phyloP scores from a whole-genome alignment of 2,888 invertebrate species.

The Eledona agricola region DNA sequence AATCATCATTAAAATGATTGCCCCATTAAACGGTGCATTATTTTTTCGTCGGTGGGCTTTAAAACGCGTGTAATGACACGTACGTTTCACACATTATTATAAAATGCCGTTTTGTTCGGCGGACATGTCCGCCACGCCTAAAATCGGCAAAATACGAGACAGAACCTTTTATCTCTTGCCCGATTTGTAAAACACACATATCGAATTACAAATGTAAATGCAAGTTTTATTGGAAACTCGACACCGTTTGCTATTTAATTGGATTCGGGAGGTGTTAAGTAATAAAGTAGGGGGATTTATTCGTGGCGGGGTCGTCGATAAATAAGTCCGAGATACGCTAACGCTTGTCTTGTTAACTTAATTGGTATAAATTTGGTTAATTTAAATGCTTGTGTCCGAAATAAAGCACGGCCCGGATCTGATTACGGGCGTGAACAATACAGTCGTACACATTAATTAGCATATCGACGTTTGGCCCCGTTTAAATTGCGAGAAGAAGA shows the following conservation, averaged over 20 bases:
- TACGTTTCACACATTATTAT: conserved; percentile 42
- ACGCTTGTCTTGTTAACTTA: conserved; percentile 48
- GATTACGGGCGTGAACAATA: conserved; percentile 42
- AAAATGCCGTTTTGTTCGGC: conserved; percentile 36
- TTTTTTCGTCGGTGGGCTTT: conserved; percentile 2
- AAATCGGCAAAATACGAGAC: conserved; percentile 45
- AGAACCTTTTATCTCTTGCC: conserved; percentile 39
- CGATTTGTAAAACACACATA: conserved; percentile 42
- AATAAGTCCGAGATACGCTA: conserved; percentile 44
- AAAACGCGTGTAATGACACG: conserved; percentile 31
- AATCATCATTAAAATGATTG: conserved; percentile 45
- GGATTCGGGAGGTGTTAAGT: conserved; percentile 45
- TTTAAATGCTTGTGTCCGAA: conserved; percentile 44
- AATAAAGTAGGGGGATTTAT: conserved; percentile 46
- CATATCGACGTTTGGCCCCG: conserved; percentile 32
- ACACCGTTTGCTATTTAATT: conserved; percentile 44
- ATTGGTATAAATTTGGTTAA: conserved; percentile 49
- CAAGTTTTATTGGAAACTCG: conserved; percentile 41
- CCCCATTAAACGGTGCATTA: conserved; percentile 35
- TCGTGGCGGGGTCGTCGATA: conserved; percentile 36
- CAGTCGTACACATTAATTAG: conserved; percentile 35
- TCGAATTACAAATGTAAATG: conserved; percentile 47
- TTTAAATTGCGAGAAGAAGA: conserved; percentile 27
- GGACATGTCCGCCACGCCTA: conserved; percentile 43
- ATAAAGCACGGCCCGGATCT: conserved; percentile 42